Base-by-base conservation (phyloP, 2,888 invertebrate species). In the Drosophila hamatofila region DNA sequence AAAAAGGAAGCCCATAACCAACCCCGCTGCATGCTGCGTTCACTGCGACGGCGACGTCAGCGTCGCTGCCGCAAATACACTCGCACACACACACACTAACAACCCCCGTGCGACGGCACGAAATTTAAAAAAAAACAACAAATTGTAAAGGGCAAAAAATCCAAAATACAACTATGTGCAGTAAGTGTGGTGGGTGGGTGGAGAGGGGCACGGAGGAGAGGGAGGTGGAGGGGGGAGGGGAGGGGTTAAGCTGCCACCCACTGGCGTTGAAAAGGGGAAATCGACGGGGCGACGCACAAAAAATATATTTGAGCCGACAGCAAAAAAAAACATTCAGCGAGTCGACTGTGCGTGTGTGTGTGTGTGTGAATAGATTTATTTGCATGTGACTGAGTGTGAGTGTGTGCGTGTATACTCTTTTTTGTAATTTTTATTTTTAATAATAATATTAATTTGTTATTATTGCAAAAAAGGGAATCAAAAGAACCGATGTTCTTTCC, bases 21-120 rank as follows among this genome's bases (percentile, higher is more conserved):
- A 88, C 90, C 89, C 86, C 83, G 81, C 80, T 83, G 87, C 79
- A 79, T 72, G 82, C 82, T 72, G 72, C 59, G 57, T 71, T 67
- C 59, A 55, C 79, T 54, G 80, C 76, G 42, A 55, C 63, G 46
- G 75, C 72, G 69, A 44, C 66, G 68, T 30, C 49, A 33, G 41
- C 78, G 11, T 39, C 75, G 58, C 72, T 64, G 69, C 60, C 57
- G 59, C 37, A 61, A 54, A 77, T 64, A 66, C 73, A 74, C 39
- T 65, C 72, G 48, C 46, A 78, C 61, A 78, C 64, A 77, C 66
- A 72, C 75, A 83, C 21, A 73, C 75, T 60, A 88, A 51, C 84
- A 88, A 88, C 84, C 84, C 84, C 80, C 59, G 78, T 81, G 73
- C 72, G 63, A 65, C 56, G 81, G 60, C 83, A 82, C 61, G 69